These are phyloP conservation scores for Bruchidius siliquastri DNA, from an alignment of 2,888 invertebrate species.

Conservation along the genomic window DNA sequence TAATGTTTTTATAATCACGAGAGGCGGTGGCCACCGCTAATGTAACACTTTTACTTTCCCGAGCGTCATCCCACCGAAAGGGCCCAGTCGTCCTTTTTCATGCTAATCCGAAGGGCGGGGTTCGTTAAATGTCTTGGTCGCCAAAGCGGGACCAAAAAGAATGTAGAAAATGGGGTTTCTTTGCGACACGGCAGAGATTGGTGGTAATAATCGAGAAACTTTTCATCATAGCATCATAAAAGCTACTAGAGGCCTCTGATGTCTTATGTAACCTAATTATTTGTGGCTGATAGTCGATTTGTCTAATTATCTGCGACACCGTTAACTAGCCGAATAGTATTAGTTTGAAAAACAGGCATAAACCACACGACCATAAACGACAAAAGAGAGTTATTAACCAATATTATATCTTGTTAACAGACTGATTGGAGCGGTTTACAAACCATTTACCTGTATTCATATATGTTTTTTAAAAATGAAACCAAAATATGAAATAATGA, in stretches of 20 bases:
- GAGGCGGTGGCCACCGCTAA: constrained; percentile 28
- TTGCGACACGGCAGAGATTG: neutral
- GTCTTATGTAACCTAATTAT: too few species aligned
- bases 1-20: constrained; percentile 50
- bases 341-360: too few species aligned
- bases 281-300: too few species aligned
- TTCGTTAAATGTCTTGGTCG: neutral
- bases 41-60: constrained; percentile 42
- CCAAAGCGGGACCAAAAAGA: neutral
- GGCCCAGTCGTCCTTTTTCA: neutral
- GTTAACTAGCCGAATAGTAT: too few species aligned
- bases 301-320: too few species aligned
- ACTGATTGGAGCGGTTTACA: too few species aligned
- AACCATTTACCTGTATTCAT: too few species aligned
- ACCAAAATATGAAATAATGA: too few species aligned
- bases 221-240: neutral
- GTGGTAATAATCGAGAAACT: neutral
- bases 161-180: neutral
- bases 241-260: neutral
- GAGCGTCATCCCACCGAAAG: constrained; percentile 11
- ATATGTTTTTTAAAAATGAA: too few species aligned
- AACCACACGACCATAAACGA: too few species aligned
- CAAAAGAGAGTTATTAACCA: too few species aligned
- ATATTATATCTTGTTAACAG: too few species aligned
- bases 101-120: neutral